Evolutionary conservation across 92 coral and sea anemone genomes (phyloP), one percentile per base, ranked within the genome.

Genomic region (Pocillopora meandrina): DNA sequence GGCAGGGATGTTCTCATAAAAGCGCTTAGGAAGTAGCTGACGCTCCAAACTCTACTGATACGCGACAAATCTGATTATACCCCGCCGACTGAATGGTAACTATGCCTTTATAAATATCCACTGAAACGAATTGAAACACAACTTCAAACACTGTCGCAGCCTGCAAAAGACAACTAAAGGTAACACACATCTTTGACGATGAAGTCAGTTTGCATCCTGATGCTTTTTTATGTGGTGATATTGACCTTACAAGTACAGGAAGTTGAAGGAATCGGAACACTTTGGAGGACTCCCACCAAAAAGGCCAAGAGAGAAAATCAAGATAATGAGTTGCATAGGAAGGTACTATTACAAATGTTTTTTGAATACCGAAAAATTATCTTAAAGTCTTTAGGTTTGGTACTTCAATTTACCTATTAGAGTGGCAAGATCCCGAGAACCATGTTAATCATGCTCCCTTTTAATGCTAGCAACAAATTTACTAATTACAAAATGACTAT

Each of bases 11-110:
- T 70, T 36, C 74, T 34, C 9, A 70, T 70, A 20, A 70, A 70
- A 70, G 56, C 74, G 15, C 5, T 7, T 35, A 20, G 74, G 42
- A 35, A 36, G 42, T 36, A 69, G 33, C 74, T 70, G 26, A 70
- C 42, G 56, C 47, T 18, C 74, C 16, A 35, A 49, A 16, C 21
- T 70, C 74, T 35, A 55, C 19, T 49, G 17, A 35, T 70, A 70
- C 23, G 56, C 21, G 8, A 42, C 42, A 70, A 70, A 42, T 42
- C 42, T 70, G 56, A 70, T 70, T 36, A 70, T 70, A 12, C 15
- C 74, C 74, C 42, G 56, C 74, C 74, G 74, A 70, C 74, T 69
- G 74, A 35, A 35, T 20, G 56, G 74, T 70, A 55, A 21, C 74
- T 36, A 33, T n/a, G 74, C 42, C 35, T 33, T 36, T 10, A 70